A percentile compares a stretch with the other conserved stretches of the same genome.
Evolutionary conservation across 2,888 invertebrate genomes (phyloP).

Genomic region (Lasius platythorax): DNA sequence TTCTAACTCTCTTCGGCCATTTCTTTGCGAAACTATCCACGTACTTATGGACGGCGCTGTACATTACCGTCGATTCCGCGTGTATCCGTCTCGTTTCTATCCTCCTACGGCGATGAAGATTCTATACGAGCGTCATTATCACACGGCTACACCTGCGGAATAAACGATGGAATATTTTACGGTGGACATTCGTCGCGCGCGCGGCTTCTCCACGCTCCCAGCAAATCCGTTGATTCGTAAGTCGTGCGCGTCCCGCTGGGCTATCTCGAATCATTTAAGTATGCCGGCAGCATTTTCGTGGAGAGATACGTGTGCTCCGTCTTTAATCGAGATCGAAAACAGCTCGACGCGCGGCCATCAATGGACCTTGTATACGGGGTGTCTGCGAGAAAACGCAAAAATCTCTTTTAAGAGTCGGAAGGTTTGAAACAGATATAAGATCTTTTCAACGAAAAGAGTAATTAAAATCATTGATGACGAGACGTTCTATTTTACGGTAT

Average conservation of each 20-base stretch:
- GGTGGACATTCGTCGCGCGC: constrained; percentile 48
- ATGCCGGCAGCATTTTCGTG: constrained; percentile 75
- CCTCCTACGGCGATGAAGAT: constrained; percentile 49
- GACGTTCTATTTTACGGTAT: not conserved
- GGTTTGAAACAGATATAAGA: not conserved
- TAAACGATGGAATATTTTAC: constrained; percentile 70
- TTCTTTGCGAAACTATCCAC: not conserved
- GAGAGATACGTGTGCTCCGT: constrained; percentile 75
- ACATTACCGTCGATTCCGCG: constrained; percentile 25
- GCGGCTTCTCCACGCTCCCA: constrained; percentile 15
- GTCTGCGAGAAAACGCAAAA: not conserved
- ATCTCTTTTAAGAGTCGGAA: not conserved
- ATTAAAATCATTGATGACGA: not conserved
- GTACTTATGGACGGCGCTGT: not conserved
- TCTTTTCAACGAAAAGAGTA: not conserved
- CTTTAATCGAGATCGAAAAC: constrained; percentile 78
- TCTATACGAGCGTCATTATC: constrained; percentile 69
- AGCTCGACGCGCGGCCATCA: constrained; percentile 59
- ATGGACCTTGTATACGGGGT: constrained; percentile 31
- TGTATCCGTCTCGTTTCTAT: constrained; percentile 55
- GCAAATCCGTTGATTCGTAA: constrained; percentile 73
- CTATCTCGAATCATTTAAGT: constrained; percentile 69
- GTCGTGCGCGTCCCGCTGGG: constrained; percentile 66
- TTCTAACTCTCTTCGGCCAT: not conserved
- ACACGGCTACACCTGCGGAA: constrained; percentile 73